phyloP scores from a whole-genome alignment of 2,113 vertebrate species.

The Australoheros scitulus region DNA sequence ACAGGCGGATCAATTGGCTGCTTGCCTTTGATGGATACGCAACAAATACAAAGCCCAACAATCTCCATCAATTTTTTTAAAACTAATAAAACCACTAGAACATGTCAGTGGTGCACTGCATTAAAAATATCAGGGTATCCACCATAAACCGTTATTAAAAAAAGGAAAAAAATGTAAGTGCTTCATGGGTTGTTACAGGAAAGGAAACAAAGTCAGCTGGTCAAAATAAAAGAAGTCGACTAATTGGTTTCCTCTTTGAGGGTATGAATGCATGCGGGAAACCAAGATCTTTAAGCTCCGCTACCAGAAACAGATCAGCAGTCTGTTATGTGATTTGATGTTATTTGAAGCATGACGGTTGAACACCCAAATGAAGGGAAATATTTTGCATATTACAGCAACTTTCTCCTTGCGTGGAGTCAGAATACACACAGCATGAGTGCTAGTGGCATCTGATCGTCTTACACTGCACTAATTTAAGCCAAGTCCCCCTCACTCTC shows the following conservation, averaged over 20 bases:
- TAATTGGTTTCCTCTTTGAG: not conserved
- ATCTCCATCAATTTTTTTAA: too few relatives aligned
- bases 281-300: not conserved
- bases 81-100: too few relatives aligned
- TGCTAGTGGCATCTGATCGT: slow-evolving; percentile 53
- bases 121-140: too few relatives aligned
- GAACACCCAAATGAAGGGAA: not conserved
- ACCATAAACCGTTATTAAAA: too few relatives aligned
- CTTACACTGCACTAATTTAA: slow-evolving; percentile 64
- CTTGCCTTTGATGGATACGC: not conserved
- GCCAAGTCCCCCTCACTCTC: slow-evolving; percentile 1
- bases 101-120: too few relatives aligned
- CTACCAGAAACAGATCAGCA: not conserved
- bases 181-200: not conserved
- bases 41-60: not conserved
- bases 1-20: not conserved
- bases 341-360: not conserved
- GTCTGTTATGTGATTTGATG: not conserved
- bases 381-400: not conserved
- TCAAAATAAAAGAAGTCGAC: not conserved
- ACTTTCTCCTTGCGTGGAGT: not conserved
- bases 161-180: too few relatives aligned
- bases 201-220: not conserved
- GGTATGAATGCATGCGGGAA: not conserved
- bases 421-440: slow-evolving; percentile 18